phyloP scores from a whole-genome alignment of 2,797 vertebrate genomes.

The Gambusia yucatana region DNA sequence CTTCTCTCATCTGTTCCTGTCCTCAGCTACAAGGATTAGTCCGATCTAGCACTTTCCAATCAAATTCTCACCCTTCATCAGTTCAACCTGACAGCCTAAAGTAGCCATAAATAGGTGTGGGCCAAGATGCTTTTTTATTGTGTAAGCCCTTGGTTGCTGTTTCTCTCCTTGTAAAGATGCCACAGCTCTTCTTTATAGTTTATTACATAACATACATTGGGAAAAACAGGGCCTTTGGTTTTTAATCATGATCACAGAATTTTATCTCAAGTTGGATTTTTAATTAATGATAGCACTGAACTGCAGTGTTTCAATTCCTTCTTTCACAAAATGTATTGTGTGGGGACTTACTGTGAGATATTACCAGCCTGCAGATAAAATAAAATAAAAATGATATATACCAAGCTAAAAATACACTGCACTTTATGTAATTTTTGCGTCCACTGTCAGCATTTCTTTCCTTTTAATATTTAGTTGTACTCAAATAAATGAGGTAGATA shows the following conservation, averaged over 20 bases:
- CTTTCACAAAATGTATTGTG: slow-evolving; percentile 27
- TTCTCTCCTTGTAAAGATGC: slow-evolving; percentile 71
- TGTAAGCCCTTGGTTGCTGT: slow-evolving; percentile 58
- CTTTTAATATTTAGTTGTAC: slow-evolving; percentile 26
- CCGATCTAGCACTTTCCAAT: slow-evolving; percentile 74
- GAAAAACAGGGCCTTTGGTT: slow-evolving; percentile 62
- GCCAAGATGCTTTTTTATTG: slow-evolving; percentile 73
- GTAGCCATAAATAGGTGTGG: slow-evolving; percentile 77
- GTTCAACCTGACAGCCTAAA: slow-evolving; percentile 75
- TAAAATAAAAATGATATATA: slow-evolving; percentile 38
- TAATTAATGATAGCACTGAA: slow-evolving; percentile 62
- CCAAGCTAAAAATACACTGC: slow-evolving; percentile 12
- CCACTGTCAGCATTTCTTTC: slow-evolving; percentile 32
- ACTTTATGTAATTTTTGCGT: slow-evolving; percentile 35
- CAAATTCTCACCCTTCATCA: slow-evolving; percentile 78
- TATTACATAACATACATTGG: slow-evolving; percentile 65
- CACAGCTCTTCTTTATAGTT: slow-evolving; percentile 76
- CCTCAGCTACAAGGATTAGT: slow-evolving; percentile 52
- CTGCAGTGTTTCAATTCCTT: slow-evolving; percentile 54
- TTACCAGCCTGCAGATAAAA: slow-evolving; percentile 33
- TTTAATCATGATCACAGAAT: slow-evolving; percentile 60
- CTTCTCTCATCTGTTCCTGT: slow-evolving; percentile 61
- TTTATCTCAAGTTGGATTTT: slow-evolving; percentile 59
- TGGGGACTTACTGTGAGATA: slow-evolving; percentile 12
- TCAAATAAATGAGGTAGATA: background rate